Base-by-base conservation (phyloP, 53 echinoderm and acorn worm species). In the Patiria pectinifera region DNA sequence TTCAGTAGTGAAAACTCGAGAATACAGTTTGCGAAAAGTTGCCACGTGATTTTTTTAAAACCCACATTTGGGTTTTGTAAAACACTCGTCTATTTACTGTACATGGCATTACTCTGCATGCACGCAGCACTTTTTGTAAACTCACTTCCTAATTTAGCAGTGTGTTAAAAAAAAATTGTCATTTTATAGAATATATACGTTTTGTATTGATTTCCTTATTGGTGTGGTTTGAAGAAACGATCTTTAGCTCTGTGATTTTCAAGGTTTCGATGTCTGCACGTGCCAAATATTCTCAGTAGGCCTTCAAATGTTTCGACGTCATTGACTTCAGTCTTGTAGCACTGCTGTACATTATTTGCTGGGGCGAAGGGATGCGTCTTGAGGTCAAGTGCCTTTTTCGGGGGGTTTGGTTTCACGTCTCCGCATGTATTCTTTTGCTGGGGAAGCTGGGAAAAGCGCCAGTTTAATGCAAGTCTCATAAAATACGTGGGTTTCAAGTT, bases 341-440 rank as follows among this genome's bases (percentile, higher is more conserved):
- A 11, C 47, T 62, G 89, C 89, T 89, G 89, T 89, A 89, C 66
- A 89, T 12, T 16, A 63, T 63, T 63, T 63, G 63, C 14, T 13
- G 63, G 13, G 63, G 63, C 9, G 18, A 63, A 63, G 2, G 9
- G 63, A 5, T 89, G 62, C 16, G 22, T 63, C 23, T 62, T 19
- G 59, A 62, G 43, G 62, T 84, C 62, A 6, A 63, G 84, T 84
- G 84, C 84, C 84, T 84, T 84, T 4, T 79, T 12, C 2, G 15
- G 78, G 46, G 45, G 78, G 45, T 58, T 82, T 53, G 49, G 82
- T 58, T 45, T 82, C 82, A 6, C 47, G 21, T 82, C 53, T 82
- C 82, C 15, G 11, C 16, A 13, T 4, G 22, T 58, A 58, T 82
- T 48, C 59, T 53, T 16, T 72, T 58, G 19, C 59, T 48, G 3